Base-by-base conservation (phyloP, 1,140 invertebrate species). In the Mizuhopecten yessoensis region DNA sequence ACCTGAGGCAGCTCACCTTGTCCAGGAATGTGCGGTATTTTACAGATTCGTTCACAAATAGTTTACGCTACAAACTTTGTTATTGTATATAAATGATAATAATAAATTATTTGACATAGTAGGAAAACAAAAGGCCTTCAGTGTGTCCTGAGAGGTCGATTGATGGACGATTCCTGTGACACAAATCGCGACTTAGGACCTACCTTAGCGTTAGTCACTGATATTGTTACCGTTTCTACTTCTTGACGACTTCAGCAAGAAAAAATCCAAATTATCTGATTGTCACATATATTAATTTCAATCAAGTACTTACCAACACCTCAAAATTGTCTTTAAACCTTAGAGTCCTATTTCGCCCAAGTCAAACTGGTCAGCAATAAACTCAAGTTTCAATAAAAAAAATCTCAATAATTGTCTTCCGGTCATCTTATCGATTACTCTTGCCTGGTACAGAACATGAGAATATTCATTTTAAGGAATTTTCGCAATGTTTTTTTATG, bases 1-100 rank as follows among this genome's bases (percentile, higher is more conserved):
- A 75, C 57, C 57, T 75, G 57, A 75, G n/a, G 20, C n/a, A 75
- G 23, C 57, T 75, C n/a, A 75, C 57, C 57, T 75, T 75, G 9
- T 13, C n/a, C 1, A 7, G 57, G 57, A 75, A 75, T 75, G 57
- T 75, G 57, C 29, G 57, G 57, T 75, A 75, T 75, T 75, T 29
- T 29, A 29, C 57, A 75, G 17, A 7, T 75, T 75, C 23, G 3
- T 75, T 29, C 5, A 29, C 9, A 9, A n/a, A 5, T 17, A 5
- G 9, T 75, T 75, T 75, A 75, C 57, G 1, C 20, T n/a, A 29
- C 3, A n/a, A 75, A 29, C n/a, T 3, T 17, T 2, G 20, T 20
- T 49, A 49, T 49, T 5, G 3, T 13, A 15, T 49, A 2, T 17
- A 49, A 49, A 49, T 13, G 45, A 20, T 20, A 49, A 13, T 5